A percentile compares a stretch with the other conserved stretches of the same genome.
phyloP scores from a whole-genome alignment of 37 sponge, comb jelly and placozoan species.

The Ianthella basta region DNA sequence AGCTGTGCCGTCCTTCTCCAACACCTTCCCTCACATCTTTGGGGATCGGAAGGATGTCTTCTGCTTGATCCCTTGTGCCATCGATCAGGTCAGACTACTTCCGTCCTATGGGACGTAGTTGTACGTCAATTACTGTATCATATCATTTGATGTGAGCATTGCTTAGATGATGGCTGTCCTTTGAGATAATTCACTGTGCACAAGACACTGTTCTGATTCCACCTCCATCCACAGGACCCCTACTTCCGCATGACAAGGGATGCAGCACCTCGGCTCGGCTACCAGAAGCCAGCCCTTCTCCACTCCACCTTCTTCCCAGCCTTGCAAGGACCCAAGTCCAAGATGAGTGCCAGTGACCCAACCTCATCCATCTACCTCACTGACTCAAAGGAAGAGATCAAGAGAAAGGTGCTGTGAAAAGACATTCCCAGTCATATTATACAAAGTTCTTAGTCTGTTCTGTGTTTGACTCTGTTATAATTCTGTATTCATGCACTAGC shows the following conservation, averaged over 20 bases:
- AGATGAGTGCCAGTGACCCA: conserved; percentile 98
- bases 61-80: conserved; percentile 99
- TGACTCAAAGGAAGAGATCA: conserved; percentile 85
- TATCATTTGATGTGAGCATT: too few species aligned
- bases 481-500: too few species aligned
- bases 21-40: conserved; percentile 95
- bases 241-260: conserved; percentile 99
- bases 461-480: too few species aligned
- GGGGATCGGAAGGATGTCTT: conserved; percentile 83
- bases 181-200: too few species aligned
- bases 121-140: too few species aligned
- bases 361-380: conserved; percentile 95
- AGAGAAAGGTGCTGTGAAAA: conserved; percentile 73
- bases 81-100: conserved; percentile 94
- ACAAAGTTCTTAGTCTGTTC: too few species aligned
- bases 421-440: too few species aligned
- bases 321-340: conserved; percentile 95
- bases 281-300: conserved; percentile 91
- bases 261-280: conserved; percentile 96
- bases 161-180: too few species aligned
- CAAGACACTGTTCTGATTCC: too few species aligned
- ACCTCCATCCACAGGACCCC: conserved; percentile 76
- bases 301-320: conserved; percentile 99
- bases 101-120: too few species aligned
- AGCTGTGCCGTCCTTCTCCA: conserved; percentile 95